Percentiles rank a stretch among this genome's conserved stretches.
Conservation (phyloP, 2,888 invertebrate species). For the Lasioglossum calceatum region DNA sequence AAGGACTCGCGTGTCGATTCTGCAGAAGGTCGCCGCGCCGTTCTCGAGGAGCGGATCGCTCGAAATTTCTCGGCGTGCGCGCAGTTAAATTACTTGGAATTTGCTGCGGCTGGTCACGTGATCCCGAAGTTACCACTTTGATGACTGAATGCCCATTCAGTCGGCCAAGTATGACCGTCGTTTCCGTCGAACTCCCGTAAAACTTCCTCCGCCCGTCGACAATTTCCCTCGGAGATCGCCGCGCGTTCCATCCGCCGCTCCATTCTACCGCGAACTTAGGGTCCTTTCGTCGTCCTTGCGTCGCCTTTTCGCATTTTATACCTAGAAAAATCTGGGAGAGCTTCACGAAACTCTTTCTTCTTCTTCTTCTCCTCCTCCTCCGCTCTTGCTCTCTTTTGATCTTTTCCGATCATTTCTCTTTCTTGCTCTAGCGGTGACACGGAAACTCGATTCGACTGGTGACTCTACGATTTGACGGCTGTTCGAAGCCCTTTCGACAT, state of each 20-base stretch:
- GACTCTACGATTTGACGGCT: conserved; percentile 16
- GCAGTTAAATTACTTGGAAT: conserved; percentile 53
- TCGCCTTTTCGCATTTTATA: not conserved
- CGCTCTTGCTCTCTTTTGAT: not conserved
- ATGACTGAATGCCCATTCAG: conserved; percentile 42
- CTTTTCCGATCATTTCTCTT: not conserved
- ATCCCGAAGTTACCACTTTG: conserved; percentile 37
- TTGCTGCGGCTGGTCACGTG: conserved; percentile 39
- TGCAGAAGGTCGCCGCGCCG: not conserved
- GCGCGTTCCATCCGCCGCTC: conserved; percentile 14
- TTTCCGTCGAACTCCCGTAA: conserved; percentile 29
- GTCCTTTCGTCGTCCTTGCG: not conserved
- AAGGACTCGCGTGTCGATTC: conserved; percentile 22
- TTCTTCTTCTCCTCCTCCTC: not conserved
- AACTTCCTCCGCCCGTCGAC: conserved; percentile 26
- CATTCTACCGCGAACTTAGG: not conserved
- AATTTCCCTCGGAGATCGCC: not conserved
- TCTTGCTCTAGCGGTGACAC: not conserved
- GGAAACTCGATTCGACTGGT: not conserved
- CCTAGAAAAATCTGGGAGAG: not conserved
- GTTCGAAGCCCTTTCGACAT: not conserved
- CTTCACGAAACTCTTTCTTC: not conserved
- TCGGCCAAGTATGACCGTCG: conserved; percentile 29
- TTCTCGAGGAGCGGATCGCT: conserved; percentile 3
- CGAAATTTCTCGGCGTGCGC: conserved; percentile 31